Conservation (phyloP, 2,113 vertebrate genomes). For the Colistium nudipinnis region DNA sequence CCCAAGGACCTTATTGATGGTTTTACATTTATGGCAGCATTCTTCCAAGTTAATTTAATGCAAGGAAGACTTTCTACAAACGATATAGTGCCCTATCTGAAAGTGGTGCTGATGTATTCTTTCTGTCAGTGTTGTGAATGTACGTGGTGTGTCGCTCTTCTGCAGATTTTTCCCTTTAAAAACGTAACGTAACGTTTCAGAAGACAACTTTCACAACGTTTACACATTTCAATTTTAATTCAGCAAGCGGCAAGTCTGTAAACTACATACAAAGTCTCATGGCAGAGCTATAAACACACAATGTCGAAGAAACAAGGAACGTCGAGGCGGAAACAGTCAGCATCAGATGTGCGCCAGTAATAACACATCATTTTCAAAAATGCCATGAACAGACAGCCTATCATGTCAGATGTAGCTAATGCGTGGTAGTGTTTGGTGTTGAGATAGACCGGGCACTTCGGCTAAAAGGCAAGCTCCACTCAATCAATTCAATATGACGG, state of each 20-base stretch:
- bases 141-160: no score
- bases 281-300: conserved; percentile 18
- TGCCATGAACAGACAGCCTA: conserved; percentile 10
- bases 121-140: no score
- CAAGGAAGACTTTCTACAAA: no score
- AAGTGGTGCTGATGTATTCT: no score
- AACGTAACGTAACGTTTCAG: no score
- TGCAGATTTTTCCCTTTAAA: neutral
- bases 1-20: no score
- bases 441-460: conserved; percentile 49
- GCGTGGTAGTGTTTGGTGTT: conserved; percentile 10
- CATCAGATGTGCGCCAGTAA: conserved; percentile 16
- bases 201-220: conserved; percentile 4
- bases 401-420: conserved; percentile 29
- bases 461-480: conserved; percentile 42
- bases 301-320: conserved; percentile 4
- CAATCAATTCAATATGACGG: conserved; percentile 41
- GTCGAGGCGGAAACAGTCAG: conserved; percentile 10
- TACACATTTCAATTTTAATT: conserved; percentile 44
- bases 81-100: no score
- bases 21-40: no score
- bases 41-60: no score
- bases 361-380: conserved; percentile 8
- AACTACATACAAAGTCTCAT: conserved; percentile 30
- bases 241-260: conserved; percentile 32